Evolutionary conservation across 1,140 invertebrate genomes (phyloP), one percentile per base, ranked within the genome.

Genomic region (Magallana ariakensis): DNA sequence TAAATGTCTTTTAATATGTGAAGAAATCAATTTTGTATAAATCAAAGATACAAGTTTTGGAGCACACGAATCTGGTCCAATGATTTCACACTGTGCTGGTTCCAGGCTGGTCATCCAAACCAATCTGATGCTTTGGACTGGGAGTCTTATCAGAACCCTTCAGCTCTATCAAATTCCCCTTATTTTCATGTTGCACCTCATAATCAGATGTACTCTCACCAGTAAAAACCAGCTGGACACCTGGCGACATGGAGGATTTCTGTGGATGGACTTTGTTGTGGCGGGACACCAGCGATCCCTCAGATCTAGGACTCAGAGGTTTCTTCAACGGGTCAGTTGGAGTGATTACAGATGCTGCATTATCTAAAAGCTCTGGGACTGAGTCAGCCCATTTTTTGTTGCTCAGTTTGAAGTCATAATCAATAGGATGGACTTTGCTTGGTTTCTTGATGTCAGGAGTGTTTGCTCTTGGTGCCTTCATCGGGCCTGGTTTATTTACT

Each of bases 201-300:
- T 26, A 75, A 75, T 26, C 19, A 46, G 66, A 75, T 13, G 33
- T 75, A 26, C 66, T 75, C 22, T 15, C 66, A 75, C 33, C 22
- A 33, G 66, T 26, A 75, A 13, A 26, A 33, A 10, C 22, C 11
- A 26, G 10, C 22, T 75, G 66, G 19, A 75, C 19, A 22, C 10
- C 22, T 10, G 66, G n/a, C 6, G 58, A 75, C 22, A 19, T 26
- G 9, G 9, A 13, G 1, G 66, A 5, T 26, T 75, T 33, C 66
- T 26, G 66, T 75, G 66, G 66, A 75, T 75, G 22, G 26, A 75
- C 66, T 26, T 75, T 75, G 22, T 75, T 75, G 66, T 75, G 66
- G 13, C 66, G 19, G 66, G 66, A 26, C 22, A 75, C 66, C 33
- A 75, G 22, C 66, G 26, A 75, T 26, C 66, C 66, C 33, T 26